Percentiles rank a stretch among this genome's conserved stretches.
Conservation (phyloP, 2,797 vertebrate genomes). For the Anas georgica region DNA sequence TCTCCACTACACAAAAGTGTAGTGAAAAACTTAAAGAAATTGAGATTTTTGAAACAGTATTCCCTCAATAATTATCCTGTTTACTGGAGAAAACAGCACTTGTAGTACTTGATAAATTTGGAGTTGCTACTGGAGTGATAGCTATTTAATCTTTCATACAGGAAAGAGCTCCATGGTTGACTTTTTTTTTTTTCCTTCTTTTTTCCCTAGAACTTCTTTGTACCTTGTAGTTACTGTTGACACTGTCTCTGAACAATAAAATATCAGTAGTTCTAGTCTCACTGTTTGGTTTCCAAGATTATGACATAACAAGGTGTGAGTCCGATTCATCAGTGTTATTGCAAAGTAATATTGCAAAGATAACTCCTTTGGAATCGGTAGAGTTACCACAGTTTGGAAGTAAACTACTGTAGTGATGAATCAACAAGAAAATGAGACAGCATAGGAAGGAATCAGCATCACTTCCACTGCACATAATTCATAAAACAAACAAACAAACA, state of each 20-base stretch:
- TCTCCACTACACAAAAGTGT: not conserved
- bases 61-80: not conserved
- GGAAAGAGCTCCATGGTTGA: accelerated
- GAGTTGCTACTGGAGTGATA: not conserved
- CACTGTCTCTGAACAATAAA: not conserved
- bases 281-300: not conserved
- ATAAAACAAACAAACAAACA: not conserved
- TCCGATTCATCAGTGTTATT: not conserved
- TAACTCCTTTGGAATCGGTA: not conserved
- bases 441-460: not conserved
- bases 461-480: not conserved
- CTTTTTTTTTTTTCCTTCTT: not conserved
- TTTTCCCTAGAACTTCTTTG: not conserved
- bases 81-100: not conserved
- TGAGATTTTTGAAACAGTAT: not conserved
- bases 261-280: not conserved
- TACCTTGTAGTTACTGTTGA: not conserved
- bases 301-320: accelerated
- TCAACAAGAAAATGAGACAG: not conserved
- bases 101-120: not conserved
- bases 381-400: not conserved
- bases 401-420: not conserved
- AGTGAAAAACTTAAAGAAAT: not conserved
- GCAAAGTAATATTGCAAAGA: not conserved
- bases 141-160: not conserved